Evolutionary conservation across 2,113 vertebrate species (phyloP).

Genomic region (Albula goreensis): DNA sequence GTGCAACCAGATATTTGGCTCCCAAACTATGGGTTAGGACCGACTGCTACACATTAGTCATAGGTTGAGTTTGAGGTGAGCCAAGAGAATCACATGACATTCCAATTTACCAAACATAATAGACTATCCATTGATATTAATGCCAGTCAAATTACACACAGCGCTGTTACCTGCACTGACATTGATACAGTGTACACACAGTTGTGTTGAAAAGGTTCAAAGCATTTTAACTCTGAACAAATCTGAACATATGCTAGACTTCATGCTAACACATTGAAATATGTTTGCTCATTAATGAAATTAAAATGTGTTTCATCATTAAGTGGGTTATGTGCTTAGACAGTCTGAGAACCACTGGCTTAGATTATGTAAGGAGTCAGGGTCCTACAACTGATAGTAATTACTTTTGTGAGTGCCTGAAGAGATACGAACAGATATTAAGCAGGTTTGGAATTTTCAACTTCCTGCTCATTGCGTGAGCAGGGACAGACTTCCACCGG

Average conservation of each 20-base stretch:
- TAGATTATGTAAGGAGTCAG: not conserved
- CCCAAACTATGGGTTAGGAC: too few relatives aligned
- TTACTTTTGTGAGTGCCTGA: too few relatives aligned
- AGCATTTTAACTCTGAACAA: not conserved
- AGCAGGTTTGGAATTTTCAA: too few relatives aligned
- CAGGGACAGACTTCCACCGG: too few relatives aligned
- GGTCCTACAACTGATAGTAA: too few relatives aligned
- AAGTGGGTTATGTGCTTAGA: not conserved
- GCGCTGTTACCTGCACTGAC: not conserved
- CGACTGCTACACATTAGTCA: too few relatives aligned
- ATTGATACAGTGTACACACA: not conserved
- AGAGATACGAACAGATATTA: too few relatives aligned
- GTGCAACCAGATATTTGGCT: too few relatives aligned
- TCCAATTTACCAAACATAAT: not conserved
- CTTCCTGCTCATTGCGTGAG: too few relatives aligned
- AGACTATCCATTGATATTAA: not conserved
- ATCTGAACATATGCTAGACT: not conserved
- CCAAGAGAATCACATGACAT: too few relatives aligned
- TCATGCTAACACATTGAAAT: not conserved
- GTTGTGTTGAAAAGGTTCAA: not conserved
- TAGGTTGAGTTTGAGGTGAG: too few relatives aligned
- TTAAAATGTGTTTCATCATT: not conserved
- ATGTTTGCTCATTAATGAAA: not conserved
- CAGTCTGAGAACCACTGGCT: not conserved
- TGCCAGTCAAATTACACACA: too few relatives aligned